Percentiles rank a stretch among this genome's conserved stretches.
Evolutionary conservation across 2,888 invertebrate species (phyloP).

Genomic region (Rhogogaster chlorosoma): DNA sequence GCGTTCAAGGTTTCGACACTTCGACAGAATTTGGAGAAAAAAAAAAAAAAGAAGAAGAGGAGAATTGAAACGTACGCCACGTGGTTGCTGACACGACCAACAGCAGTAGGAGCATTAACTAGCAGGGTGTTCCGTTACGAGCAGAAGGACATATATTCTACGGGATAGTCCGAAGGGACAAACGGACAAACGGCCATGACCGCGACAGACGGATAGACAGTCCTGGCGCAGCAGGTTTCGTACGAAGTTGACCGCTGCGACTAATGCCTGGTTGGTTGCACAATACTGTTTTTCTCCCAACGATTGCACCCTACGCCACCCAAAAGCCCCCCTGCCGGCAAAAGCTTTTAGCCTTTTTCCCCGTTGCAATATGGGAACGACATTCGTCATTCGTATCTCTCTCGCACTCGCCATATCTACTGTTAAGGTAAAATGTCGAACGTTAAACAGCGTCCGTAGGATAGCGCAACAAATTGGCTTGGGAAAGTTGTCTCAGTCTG

Average conservation of each 20-base stretch:
- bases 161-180: constrained; percentile 41
- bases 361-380: constrained; percentile 55
- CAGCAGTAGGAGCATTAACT: constrained; percentile 20
- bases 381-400: constrained; percentile 50
- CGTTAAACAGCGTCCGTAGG: constrained; percentile 57
- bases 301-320: constrained; percentile 57
- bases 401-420: constrained; percentile 25
- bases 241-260: constrained; percentile 59
- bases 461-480: constrained; percentile 64
- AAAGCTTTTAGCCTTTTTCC: constrained; percentile 68
- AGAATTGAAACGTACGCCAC: constrained; percentile 29
- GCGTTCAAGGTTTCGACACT: background rate
- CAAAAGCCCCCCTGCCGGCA: constrained; percentile 67
- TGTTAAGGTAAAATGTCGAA: constrained; percentile 44
- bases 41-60: background rate
- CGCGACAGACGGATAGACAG: constrained; percentile 56
- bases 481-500: constrained; percentile 38
- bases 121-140: constrained; percentile 42
- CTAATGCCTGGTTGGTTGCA: constrained; percentile 63
- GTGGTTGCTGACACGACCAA: constrained; percentile 15
- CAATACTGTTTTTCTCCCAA: constrained; percentile 58
- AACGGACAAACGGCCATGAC: constrained; percentile 45
- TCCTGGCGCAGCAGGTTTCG: constrained; percentile 51
- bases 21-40: background rate
- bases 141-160: constrained; percentile 44